Evolutionary conservation across 2,113 vertebrate genomes (phyloP), one percentile per base, ranked within the genome.

Genomic region (Vicugna pacos): DNA sequence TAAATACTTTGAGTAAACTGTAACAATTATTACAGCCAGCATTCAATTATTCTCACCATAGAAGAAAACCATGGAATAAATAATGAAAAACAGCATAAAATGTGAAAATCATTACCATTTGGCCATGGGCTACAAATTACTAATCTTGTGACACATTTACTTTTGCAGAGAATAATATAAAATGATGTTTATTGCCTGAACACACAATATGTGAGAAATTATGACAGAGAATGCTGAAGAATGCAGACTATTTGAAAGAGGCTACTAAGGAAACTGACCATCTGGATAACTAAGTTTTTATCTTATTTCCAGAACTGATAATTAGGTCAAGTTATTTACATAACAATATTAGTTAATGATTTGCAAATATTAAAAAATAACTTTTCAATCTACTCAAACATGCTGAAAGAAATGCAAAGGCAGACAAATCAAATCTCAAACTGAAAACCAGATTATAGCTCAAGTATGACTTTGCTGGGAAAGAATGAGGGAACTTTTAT

Each of bases 131-230:
- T 86, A 28, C 13, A 26, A 56, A 70, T 72, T 82, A 64, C 83
- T 87, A 95, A 76, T 77, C 52, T 90, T 94, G 56, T 20, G 48
- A 73, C 24, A 84, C 30, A 94, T 88, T 91, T 91, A 64, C 48
- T 77, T 94, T 87, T 60, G 26, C 46, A 42, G 38, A 91, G 24
- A 77, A 79, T 46, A 94, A 89, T 70, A 80, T 83, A 89, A 93
- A 91, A 58, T 69, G 24, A 50, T 69, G 52, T 89, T 94, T 89
- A 67, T 76, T 72, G 50, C 64, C 56, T 92, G 52, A 30, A 42
- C n/a, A 84, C 15, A 73, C 54, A 73, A 9, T 46, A 79, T 54
- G 58, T 69, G 83, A 84, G 62, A 83, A 88, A 38, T 84, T 79
- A 60, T 26, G 35, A 64, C 3, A 16, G 64, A 58, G 56, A n/a